Base-by-base conservation (phyloP, 2,113 vertebrate genomes). In the Oophaga pumilio region DNA sequence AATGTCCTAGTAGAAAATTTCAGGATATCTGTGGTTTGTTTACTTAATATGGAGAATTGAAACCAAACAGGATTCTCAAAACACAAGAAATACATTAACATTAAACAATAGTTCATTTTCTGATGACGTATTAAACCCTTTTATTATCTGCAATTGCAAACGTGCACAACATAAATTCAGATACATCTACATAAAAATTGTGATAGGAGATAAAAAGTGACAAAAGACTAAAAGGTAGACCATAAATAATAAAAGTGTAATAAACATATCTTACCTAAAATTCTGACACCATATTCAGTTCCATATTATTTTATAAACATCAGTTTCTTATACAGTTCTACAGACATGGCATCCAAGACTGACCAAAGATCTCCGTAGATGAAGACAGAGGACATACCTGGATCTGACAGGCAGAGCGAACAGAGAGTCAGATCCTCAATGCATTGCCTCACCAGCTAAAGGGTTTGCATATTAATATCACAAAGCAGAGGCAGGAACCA, bases 401-500 rank as follows among this genome's bases (percentile, higher is more conserved):
- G 17, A 82, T 62, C 4, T 74, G 86, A 87, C 86, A 87, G 52
- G 52, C n/a, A 71, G 77, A 69, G 26, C 17, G 49, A 80, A 81
- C 50, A 81, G 52, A 81, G 85, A 86, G 52, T 82, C 78, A 86
- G 85, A 60, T 4, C 17, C 62, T 86, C 85, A 11, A 26, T 56
- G 14, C 49, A 60, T 71, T 73, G 77, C 62, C 50, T 79, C 60
- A 71, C 12, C 50, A 68, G 59, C 24, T 52, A 50, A 52, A 76
- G 78, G 43, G 85, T 80, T 80, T 69, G 71, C 13, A n/a, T 82
- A 82, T 76, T 76, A 60, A 76, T 74, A 69, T 62, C 53, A 82
- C 78, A 87, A 79, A 73, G 77, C 66, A 87, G 71, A 80, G 85
- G 20, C 62, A 80, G 76, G 50, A 80, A 24, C 64, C 57, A 66